Evolutionary conservation across 2,797 vertebrate genomes (phyloP), one percentile per base, ranked within the genome.

Genomic region (Acestrorhynchus altus): DNA sequence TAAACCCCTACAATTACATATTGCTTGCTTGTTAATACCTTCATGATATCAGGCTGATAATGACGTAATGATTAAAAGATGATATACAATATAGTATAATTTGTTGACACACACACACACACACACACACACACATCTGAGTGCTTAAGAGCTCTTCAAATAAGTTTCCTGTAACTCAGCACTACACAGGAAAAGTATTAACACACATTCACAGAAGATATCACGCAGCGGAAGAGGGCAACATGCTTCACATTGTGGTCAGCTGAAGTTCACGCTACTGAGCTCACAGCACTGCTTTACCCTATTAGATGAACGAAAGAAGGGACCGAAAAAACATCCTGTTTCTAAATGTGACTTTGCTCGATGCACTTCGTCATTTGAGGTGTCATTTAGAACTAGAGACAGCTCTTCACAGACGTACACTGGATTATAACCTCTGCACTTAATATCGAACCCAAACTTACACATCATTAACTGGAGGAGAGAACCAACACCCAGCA

Each of bases 211-310:
- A 59, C 26, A 28, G 24, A 28, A 24, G 40, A 49, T 20, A 16
- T 28, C 42, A 47, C 4, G n/a, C 18, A 54, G 46, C 26, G 16
- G 35, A 77, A 71, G 67, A 31, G 57, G 11, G 26, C 57, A 40
- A 47, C 31, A 24, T 40, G 67, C 54, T 64, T 61, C 7, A 60
- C 18, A 20, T 52, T 54, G 57, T 15, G 75, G 67, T 67, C 64
- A 56, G 24, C 26, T 63, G n/a, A 63, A 16, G 44, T n/a, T 31
- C 18, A 35, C 71, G 35, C 26, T 20, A 46, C 42, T 46, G 20
- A 7, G 31, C 28, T 68, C 42, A 24, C 51, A 20, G 61, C 40
- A 63, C 13, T 26, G 54, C 12, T 57, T 28, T 26, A 4, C 12
- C 0, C 54, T 57, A 11, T 12, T 57, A 28, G 6, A 60, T 0